Evolutionary conservation across 1,140 invertebrate species (phyloP).

Genomic region (Notospermus geniculatus): DNA sequence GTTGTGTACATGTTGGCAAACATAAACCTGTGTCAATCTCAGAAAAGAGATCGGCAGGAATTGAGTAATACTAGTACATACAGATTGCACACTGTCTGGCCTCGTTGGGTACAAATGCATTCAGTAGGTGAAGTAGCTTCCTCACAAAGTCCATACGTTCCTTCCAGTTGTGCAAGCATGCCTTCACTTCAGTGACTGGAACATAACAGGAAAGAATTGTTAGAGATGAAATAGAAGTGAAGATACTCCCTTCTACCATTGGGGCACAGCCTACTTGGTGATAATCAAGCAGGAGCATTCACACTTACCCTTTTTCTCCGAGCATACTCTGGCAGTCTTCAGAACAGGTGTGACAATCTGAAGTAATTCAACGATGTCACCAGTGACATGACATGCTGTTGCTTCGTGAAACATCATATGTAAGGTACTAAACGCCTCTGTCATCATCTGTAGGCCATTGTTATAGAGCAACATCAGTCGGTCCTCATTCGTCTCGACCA

Average conservation of each 20-base stretch:
- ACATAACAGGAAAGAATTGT: slow-evolving; percentile 5
- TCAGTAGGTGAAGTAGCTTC: slow-evolving; percentile 81
- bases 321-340: slow-evolving; percentile 63
- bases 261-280: no score
- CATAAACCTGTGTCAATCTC: no score
- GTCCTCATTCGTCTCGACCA: slow-evolving; percentile 87
- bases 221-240: no score
- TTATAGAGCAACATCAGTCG: slow-evolving; percentile 83
- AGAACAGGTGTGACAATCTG: slow-evolving; percentile 73
- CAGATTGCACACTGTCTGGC: slow-evolving; percentile 76
- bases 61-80: no score
- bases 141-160: slow-evolving; percentile 81
- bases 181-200: slow-evolving; percentile 52
- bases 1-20: background rate
- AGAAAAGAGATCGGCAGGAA: background rate
- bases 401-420: slow-evolving; percentile 94
- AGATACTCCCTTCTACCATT: no score
- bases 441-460: slow-evolving; percentile 80
- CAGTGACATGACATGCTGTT: slow-evolving; percentile 80
- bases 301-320: slow-evolving; percentile 47
- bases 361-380: slow-evolving; percentile 79
- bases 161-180: slow-evolving; percentile 61
- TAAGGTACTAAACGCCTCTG: slow-evolving; percentile 85
- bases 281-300: background rate
- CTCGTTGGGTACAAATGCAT: slow-evolving; percentile 86